Percentiles rank a stretch among this genome's conserved stretches.
These are phyloP conservation scores for Valencia hispanica DNA, from an alignment of 2,797 vertebrate species.

Conservation along the genomic window DNA sequence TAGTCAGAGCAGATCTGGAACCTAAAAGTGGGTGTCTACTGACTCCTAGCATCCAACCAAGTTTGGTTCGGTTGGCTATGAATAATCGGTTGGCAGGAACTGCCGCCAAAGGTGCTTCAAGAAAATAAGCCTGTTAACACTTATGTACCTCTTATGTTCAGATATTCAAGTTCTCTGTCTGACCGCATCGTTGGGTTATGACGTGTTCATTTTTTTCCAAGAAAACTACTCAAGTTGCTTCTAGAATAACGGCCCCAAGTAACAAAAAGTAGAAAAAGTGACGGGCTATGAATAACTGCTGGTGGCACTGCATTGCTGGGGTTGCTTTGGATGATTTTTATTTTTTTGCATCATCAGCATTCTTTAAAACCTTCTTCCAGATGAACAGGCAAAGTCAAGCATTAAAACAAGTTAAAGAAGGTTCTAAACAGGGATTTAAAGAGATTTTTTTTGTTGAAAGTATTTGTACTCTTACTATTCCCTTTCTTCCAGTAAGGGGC, in stretches of 20 bases:
- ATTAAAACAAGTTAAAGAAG: conserved; percentile 28
- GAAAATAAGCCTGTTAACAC: background rate
- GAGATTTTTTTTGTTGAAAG: conserved; percentile 46
- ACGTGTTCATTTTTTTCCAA: background rate
- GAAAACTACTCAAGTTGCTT: background rate
- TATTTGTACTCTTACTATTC: conserved; percentile 59
- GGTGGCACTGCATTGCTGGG: background rate
- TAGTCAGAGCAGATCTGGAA: background rate
- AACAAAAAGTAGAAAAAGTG: background rate
- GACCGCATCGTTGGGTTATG: background rate
- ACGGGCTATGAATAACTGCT: background rate
- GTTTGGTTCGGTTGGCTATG: background rate
- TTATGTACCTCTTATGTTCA: background rate
- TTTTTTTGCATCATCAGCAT: background rate
- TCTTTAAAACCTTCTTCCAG: background rate
- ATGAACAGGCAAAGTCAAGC: background rate
- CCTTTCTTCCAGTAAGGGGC: conserved; percentile 49
- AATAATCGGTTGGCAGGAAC: background rate
- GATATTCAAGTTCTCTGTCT: background rate
- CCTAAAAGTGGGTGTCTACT: background rate
- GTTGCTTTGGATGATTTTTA: background rate
- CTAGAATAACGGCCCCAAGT: too few relatives aligned
- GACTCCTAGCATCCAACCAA: background rate
- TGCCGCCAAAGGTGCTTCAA: background rate
- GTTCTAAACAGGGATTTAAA: conserved; percentile 47